Evolutionary conservation across 2,888 invertebrate genomes (phyloP).

Genomic region (Drosophila mettleri): DNA sequence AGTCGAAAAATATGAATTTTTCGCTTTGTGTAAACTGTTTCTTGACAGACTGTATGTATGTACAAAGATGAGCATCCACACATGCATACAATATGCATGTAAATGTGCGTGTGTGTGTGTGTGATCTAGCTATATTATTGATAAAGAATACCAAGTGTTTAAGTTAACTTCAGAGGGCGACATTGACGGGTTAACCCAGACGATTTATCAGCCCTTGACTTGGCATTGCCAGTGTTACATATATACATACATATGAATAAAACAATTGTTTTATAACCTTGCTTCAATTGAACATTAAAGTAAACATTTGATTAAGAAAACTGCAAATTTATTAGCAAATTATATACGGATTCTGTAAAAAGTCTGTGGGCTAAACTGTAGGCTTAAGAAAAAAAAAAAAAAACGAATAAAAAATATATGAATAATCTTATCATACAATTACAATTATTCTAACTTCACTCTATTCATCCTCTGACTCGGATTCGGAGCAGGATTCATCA

Average conservation of each 20-base stretch:
- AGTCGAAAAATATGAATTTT: too few species aligned
- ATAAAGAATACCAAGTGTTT: slow-evolving; percentile 21
- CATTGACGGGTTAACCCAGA: slow-evolving; percentile 14
- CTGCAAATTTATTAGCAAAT: not conserved
- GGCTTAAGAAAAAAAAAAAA: not conserved
- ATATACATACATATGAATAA: too few species aligned
- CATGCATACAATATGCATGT: not conserved
- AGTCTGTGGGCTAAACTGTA: not conserved
- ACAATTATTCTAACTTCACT: not conserved
- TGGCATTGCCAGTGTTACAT: slow-evolving; percentile 3
- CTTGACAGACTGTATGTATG: too few species aligned
- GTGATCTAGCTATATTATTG: slow-evolving; percentile 10
- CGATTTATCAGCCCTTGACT: slow-evolving; percentile 28
- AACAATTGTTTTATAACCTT: slow-evolving; percentile 11
- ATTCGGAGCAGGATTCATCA: slow-evolving; percentile 41
- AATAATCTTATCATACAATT: not conserved
- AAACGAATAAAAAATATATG: too few species aligned
- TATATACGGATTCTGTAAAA: not conserved
- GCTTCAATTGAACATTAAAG: not conserved
- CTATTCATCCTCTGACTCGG: slow-evolving; percentile 42
- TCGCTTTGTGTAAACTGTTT: too few species aligned
- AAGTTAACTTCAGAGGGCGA: slow-evolving; percentile 12
- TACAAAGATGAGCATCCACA: slow-evolving; percentile 9
- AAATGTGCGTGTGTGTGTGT: not conserved
- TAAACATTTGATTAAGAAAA: not conserved